Evolutionary conservation across 2,113 vertebrate species (phyloP), one percentile per base, ranked within the genome.

Genomic region (Rhinichthys klamathensis): DNA sequence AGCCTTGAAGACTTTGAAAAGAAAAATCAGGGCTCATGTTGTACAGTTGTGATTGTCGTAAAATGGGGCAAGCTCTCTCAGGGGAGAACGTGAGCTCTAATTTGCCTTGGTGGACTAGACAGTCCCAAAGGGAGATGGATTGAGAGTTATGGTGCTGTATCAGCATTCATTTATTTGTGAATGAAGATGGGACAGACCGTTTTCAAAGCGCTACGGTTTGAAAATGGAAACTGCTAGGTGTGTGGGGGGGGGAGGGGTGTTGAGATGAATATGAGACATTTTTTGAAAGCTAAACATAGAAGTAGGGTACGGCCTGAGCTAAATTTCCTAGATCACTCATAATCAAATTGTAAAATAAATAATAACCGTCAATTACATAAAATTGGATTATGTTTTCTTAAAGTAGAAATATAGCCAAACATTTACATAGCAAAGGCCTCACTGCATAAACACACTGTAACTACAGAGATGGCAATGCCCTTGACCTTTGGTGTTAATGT

Each of bases 1-100:
- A 63, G 44, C 56, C 41, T 80, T 83, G 79, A 90, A 84, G 54
- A 84, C 69, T 85, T 82, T 78, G 46, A 77, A 81, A 79, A 85
- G 35, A 35, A 69, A 86, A 60, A n/a, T 79, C 65, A 35, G 81
- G n/a, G 73, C 51, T 54, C 15, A 23, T 51, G 70, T 76, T 70
- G 72, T 82, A 82, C 72, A 81, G 46, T 54, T 83, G 89, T 56
- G 72, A 84, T 69, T 85, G 67, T 65, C 35, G 75, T 80, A 86
- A 89, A 88, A 89, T 85, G 63, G 88, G 84, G 84, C 88, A 89
- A 80, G 56, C 41, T 23, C 51, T 69, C 88, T 80, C 84, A n/a
- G 41, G 89, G 87, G 89, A 86, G 77, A 73, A 76, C 7, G 30
- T 60, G 78, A 46, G 84, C 56, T 83, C 69, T 46, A 80, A 83